A percentile compares a stretch with the other conserved stretches of the same genome.
These are phyloP conservation scores for Falcunculus frontatus DNA, from an alignment of 2,113 vertebrate species.

Conservation along the genomic window DNA sequence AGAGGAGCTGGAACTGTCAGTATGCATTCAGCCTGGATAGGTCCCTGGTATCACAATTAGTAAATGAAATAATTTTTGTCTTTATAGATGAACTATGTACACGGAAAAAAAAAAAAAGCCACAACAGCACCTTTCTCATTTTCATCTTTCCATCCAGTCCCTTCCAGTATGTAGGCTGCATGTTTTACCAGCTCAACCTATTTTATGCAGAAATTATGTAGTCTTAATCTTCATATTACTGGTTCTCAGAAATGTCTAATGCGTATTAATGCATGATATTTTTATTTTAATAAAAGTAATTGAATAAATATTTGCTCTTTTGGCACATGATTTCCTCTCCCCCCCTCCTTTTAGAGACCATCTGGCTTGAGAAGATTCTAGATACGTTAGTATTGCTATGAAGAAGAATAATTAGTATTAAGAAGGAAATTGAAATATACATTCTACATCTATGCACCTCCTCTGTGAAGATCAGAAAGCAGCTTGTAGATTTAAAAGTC, in stretches of 20 bases:
- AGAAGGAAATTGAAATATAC: background rate
- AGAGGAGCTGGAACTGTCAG: background rate
- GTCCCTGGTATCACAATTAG: background rate
- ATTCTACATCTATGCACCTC: background rate
- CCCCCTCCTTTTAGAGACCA: background rate
- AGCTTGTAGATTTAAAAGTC: background rate
- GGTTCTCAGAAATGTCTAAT: conserved; percentile 47
- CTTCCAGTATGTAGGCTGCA: background rate
- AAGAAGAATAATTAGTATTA: background rate
- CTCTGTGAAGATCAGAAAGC: background rate
- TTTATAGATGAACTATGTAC: background rate
- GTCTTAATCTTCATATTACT: conserved; percentile 54
- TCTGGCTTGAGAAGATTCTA: background rate
- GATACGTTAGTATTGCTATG: background rate
- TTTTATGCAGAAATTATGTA: conserved; percentile 35
- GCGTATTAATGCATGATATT: conserved; percentile 60
- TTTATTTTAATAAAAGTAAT: conserved; percentile 69
- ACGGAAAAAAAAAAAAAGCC: background rate
- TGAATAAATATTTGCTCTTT: background rate
- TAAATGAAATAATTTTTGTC: background rate
- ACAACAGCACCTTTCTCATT: conserved; percentile 34
- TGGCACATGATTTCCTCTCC: background rate
- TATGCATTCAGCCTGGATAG: background rate
- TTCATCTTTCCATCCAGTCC: conserved; percentile 4
- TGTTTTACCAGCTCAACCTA: conserved; percentile 31